Percentiles rank a stretch among this genome's conserved stretches.
These are phyloP conservation scores for Parotocinclus haroldoi DNA, from an alignment of 2,797 vertebrate species.

Conservation along the genomic window DNA sequence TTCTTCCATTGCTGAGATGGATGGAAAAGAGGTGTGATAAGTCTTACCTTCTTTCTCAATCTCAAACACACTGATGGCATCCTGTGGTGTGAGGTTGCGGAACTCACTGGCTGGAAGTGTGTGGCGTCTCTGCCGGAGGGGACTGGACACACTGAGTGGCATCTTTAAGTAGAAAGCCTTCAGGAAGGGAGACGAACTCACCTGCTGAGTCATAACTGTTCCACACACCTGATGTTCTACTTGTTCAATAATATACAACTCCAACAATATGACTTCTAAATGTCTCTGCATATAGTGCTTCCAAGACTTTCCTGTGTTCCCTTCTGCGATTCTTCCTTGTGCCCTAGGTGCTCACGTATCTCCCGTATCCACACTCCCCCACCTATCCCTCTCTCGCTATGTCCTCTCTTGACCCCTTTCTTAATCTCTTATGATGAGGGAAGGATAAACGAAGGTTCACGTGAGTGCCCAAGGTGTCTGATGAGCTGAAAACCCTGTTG, in stretches of 20 bases:
- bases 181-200: conserved; percentile 64
- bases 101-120: conserved; percentile 79
- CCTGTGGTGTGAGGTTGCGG: conserved; percentile 73
- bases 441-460: conserved; percentile 55
- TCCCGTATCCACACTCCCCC: conserved; percentile 25
- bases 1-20: background rate
- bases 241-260: background rate
- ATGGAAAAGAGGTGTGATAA: background rate
- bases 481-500: conserved; percentile 30
- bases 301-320: background rate
- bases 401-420: conserved; percentile 16
- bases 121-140: conserved; percentile 67
- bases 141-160: conserved; percentile 49
- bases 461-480: conserved; percentile 54
- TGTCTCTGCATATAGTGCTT: background rate
- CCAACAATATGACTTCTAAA: background rate
- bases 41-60: conserved; percentile 74
- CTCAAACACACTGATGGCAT: conserved; percentile 79
- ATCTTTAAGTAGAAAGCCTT: conserved; percentile 71
- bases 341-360: conserved; percentile 10
- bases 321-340: background rate
- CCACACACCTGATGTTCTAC: background rate
- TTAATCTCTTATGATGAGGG: conserved; percentile 59
- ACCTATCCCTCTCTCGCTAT: conserved; percentile 12
- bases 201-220: conserved; percentile 62